Percentiles rank a stretch among this genome's conserved stretches.
Conservation (phyloP, 2,888 invertebrate species). For the Mycalesis mineus region DNA sequence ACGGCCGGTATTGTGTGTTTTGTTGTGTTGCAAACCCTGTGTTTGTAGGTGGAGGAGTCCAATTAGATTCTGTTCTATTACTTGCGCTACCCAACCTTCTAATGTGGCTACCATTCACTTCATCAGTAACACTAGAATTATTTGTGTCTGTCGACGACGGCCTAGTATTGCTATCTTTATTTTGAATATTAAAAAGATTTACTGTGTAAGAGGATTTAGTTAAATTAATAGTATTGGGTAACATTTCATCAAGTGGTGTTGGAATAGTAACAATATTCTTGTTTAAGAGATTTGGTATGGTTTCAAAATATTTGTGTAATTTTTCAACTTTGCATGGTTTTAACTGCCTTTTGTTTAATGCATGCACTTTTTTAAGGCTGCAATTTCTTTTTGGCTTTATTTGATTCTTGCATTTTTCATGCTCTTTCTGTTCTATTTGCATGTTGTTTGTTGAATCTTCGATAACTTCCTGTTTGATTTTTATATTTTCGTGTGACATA, state of each 20-base stretch:
- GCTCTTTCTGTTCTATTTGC: neutral
- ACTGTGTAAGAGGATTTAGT: conserved; percentile 49
- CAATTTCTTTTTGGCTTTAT: too few species aligned
- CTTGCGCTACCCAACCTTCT: too few species aligned
- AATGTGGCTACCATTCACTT: too few species aligned
- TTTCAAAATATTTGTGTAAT: conserved; percentile 41
- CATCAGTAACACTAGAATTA: too few species aligned
- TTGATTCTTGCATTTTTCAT: neutral
- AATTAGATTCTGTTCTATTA: too few species aligned
- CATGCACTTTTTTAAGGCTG: conserved; percentile 22
- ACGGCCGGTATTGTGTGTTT: too few species aligned
- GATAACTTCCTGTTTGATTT: neutral
- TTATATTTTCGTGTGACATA: neutral
- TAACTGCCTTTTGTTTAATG: conserved; percentile 38
- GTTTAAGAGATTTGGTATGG: conserved; percentile 49
- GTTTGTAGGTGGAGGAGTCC: too few species aligned
- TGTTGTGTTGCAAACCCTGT: too few species aligned
- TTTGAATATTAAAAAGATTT: conserved; percentile 44
- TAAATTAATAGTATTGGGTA: conserved; percentile 55
- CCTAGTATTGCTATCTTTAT: conserved; percentile 28
- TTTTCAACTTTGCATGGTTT: conserved; percentile 35
- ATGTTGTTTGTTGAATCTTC: neutral
- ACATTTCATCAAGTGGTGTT: conserved; percentile 45
- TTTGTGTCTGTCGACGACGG: conserved; percentile 30
- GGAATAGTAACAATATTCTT: conserved; percentile 44